A percentile compares a stretch with the other conserved stretches of the same genome.
Conservation (phyloP, 2,113 vertebrate genomes). For the Chaetops frenatus region DNA sequence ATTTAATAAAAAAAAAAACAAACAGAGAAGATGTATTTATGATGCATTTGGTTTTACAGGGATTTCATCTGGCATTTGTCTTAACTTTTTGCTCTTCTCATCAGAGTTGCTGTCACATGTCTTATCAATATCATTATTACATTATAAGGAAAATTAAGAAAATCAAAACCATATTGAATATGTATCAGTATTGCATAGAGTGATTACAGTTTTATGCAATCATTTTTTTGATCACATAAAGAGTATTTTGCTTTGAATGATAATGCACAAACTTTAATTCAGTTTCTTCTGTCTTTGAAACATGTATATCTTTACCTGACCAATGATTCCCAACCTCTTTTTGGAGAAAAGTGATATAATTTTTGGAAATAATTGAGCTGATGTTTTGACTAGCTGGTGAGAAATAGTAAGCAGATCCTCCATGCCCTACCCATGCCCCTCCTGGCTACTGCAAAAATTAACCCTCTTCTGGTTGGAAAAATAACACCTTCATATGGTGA, state of each 20-base stretch:
- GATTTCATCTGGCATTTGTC: neutral
- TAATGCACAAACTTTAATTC: neutral
- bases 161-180: neutral
- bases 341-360: neutral
- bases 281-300: neutral
- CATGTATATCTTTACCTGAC: neutral
- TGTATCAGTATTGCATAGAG: neutral
- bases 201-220: neutral
- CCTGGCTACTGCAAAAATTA: neutral
- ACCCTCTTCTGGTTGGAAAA: neutral
- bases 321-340: neutral
- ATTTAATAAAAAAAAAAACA: neutral
- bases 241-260: neutral
- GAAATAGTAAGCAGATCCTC: neutral
- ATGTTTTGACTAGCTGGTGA: neutral
- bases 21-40: neutral
- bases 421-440: neutral
- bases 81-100: neutral
- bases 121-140: neutral
- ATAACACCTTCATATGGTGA: too few relatives aligned
- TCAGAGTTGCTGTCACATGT: accelerated
- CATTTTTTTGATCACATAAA: neutral
- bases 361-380: neutral
- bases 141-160: neutral
- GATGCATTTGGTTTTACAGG: neutral